phyloP scores from a whole-genome alignment of 2,797 vertebrate genomes.

The Passerculus sandwichensis region DNA sequence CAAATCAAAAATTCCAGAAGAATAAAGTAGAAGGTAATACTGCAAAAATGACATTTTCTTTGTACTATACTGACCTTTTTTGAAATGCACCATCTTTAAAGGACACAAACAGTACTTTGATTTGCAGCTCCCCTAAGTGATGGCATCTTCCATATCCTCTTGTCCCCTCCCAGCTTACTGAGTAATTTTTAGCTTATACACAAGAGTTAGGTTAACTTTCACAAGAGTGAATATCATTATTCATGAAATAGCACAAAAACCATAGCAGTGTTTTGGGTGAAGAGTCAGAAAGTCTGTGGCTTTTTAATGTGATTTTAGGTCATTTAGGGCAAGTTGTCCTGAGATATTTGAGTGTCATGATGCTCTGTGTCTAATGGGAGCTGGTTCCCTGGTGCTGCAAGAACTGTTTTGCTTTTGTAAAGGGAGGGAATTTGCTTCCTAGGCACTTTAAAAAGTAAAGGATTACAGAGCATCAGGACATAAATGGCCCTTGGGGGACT shows the following conservation, averaged over 20 bases:
- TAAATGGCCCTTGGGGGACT: not conserved
- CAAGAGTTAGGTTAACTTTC: not conserved
- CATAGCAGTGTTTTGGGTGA: not conserved
- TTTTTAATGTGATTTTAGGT: not conserved
- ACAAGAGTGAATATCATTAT: not conserved
- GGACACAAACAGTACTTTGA: not conserved
- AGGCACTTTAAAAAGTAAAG: not conserved
- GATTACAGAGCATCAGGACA: not conserved
- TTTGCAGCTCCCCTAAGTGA: not conserved
- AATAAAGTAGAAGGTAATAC: not conserved
- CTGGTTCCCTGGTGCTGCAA: not conserved
- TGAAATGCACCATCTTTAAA: not conserved
- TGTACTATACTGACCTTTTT: not conserved
- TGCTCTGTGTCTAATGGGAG: not conserved
- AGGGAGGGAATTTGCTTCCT: not conserved
- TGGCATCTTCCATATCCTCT: not conserved
- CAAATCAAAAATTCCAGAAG: not conserved
- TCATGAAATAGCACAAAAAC: not conserved
- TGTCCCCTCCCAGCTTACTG: not conserved
- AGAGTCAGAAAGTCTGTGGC: not conserved
- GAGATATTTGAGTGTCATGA: not conserved
- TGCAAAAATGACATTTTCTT: not conserved
- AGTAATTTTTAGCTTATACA: not conserved
- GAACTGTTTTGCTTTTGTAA: not conserved
- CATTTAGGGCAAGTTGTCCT: not conserved